Evolutionary conservation across 2,113 vertebrate species (phyloP).

Genomic region (Ascaphus truei): DNA sequence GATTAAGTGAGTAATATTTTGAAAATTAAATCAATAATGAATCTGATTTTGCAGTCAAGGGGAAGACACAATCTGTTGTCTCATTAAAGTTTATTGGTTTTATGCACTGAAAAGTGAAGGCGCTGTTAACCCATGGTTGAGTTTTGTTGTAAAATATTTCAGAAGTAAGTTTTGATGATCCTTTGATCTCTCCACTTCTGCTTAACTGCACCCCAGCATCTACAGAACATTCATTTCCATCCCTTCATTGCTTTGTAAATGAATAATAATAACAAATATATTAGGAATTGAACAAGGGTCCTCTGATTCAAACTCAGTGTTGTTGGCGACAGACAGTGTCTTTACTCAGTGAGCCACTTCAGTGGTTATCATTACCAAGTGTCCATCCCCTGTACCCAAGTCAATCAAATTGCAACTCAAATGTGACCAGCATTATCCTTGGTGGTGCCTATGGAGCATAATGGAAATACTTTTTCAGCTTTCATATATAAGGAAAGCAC

Average conservation of each 20-base stretch:
- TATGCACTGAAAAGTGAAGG: conserved; percentile 34
- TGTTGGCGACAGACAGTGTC: too few relatives aligned
- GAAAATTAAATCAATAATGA: conserved; percentile 47
- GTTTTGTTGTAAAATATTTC: neutral
- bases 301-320: too few relatives aligned
- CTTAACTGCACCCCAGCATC: neutral
- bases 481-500: too few relatives aligned
- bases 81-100: conserved; percentile 47
- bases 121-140: neutral
- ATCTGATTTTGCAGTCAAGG: conserved; percentile 44
- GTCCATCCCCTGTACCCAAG: too few relatives aligned
- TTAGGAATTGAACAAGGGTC: too few relatives aligned
- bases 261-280: too few relatives aligned
- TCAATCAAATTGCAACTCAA: too few relatives aligned
- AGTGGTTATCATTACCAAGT: too few relatives aligned
- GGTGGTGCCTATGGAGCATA: neutral
- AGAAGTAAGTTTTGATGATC: neutral
- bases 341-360: too few relatives aligned
- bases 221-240: neutral
- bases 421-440: neutral
- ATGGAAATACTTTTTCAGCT: too few relatives aligned
- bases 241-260: neutral
- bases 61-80: conserved; percentile 38
- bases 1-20: conserved; percentile 47
- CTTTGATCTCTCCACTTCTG: neutral